phyloP scores from a whole-genome alignment of 2,113 vertebrate species.

The Cyanoliseus patagonus region DNA sequence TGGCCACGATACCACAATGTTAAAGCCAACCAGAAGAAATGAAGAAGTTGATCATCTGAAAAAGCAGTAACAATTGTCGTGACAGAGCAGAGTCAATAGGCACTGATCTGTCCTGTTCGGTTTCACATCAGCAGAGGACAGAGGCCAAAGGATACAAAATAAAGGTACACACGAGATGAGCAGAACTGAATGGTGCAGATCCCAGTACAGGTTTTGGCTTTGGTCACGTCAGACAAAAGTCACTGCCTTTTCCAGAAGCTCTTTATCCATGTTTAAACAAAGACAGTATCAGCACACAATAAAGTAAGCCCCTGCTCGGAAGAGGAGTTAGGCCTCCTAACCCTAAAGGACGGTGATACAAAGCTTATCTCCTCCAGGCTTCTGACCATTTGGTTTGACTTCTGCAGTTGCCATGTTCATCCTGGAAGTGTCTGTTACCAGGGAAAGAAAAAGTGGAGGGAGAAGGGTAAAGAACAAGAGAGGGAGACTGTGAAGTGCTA shows the following conservation, averaged over 20 bases:
- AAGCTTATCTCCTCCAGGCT: background rate
- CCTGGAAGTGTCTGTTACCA: background rate
- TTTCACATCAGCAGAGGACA: background rate
- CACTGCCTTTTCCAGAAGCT: background rate
- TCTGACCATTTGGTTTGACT: background rate
- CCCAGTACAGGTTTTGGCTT: background rate
- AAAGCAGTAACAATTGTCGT: background rate
- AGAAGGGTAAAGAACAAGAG: background rate
- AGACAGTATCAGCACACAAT: background rate
- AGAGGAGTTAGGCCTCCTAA: background rate
- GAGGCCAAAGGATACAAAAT: rapidly evolving
- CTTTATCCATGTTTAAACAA: background rate
- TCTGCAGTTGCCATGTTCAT: background rate
- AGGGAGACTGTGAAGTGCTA: background rate
- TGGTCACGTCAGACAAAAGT: background rate
- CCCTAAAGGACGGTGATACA: background rate
- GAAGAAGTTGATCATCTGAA: background rate
- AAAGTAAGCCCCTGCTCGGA: background rate
- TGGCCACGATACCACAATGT: rapidly evolving
- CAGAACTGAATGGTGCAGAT: background rate
- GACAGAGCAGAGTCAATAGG: background rate
- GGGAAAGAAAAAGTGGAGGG: background rate
- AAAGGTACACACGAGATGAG: rapidly evolving
- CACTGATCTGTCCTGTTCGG: rapidly evolving
- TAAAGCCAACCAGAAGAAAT: background rate